phyloP scores from a whole-genome alignment of 1,140 invertebrate species.

The Maconellicoccus hirsutus region DNA sequence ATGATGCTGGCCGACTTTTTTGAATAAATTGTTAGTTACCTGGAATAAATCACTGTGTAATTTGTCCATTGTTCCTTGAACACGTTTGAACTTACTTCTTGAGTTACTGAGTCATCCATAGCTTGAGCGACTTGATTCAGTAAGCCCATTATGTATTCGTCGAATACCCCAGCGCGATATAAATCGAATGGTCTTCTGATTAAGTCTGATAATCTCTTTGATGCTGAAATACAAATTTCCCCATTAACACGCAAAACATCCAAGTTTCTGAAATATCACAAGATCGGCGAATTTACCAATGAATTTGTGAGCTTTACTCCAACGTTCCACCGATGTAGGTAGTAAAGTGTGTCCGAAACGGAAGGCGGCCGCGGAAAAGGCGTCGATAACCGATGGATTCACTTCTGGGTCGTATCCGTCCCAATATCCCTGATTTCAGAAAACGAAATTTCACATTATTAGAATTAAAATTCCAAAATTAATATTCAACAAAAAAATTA shows the following conservation, averaged over 20 bases:
- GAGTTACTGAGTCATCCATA: slow-evolving; percentile 87
- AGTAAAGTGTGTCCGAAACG: slow-evolving; percentile 78
- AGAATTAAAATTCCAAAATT: not conserved
- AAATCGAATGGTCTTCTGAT: slow-evolving; percentile 80
- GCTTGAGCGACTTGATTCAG: slow-evolving; percentile 91
- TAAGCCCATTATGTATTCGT: slow-evolving; percentile 84
- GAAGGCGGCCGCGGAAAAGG: slow-evolving; percentile 66
- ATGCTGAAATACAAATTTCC: slow-evolving; percentile 43
- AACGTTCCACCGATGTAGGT: slow-evolving; percentile 38
- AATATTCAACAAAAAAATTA: too few species aligned
- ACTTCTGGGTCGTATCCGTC: slow-evolving; percentile 59
- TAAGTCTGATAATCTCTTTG: slow-evolving; percentile 72
- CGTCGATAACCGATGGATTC: slow-evolving; percentile 51
- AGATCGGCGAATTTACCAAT: slow-evolving; percentile 48
- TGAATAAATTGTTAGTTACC: slow-evolving; percentile 75
- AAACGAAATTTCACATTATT: not conserved
- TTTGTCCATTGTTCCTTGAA: not conserved
- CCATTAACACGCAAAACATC: not conserved
- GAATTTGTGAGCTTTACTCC: slow-evolving; percentile 81
- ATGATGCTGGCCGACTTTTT: slow-evolving; percentile 67
- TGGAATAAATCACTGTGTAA: slow-evolving; percentile 33
- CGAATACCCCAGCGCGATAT: slow-evolving; percentile 77
- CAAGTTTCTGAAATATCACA: not conserved
- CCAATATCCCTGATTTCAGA: slow-evolving; percentile 60
- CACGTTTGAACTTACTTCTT: slow-evolving; percentile 47